Conservation (phyloP, 2,888 invertebrate genomes). For the Torymus aiolomorphi region DNA sequence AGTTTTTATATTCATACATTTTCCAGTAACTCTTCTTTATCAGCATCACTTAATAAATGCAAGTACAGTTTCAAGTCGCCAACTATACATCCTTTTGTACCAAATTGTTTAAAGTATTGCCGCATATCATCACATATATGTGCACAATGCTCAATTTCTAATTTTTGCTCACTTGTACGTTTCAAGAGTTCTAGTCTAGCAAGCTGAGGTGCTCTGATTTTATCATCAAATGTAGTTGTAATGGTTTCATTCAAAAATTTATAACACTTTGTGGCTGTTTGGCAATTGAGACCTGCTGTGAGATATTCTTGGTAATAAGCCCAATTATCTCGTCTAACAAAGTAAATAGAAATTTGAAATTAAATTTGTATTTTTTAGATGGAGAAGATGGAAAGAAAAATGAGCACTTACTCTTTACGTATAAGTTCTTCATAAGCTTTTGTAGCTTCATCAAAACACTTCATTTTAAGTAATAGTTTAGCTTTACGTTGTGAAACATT, state of each 20-base stretch:
- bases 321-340: slow-evolving; percentile 76
- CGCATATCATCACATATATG: slow-evolving; percentile 83
- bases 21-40: slow-evolving; percentile 78
- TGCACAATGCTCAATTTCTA: slow-evolving; percentile 60
- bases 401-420: slow-evolving; percentile 81
- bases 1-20: slow-evolving; percentile 61
- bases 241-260: slow-evolving; percentile 72
- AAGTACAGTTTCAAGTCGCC: slow-evolving; percentile 88
- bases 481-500: slow-evolving; percentile 81
- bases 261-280: slow-evolving; percentile 70
- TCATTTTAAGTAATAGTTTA: slow-evolving; percentile 84
- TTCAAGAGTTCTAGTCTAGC: slow-evolving; percentile 87
- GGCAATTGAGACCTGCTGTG: slow-evolving; percentile 69
- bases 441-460: slow-evolving; percentile 86
- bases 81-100: slow-evolving; percentile 91
- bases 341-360: slow-evolving; percentile 39
- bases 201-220: slow-evolving; percentile 87
- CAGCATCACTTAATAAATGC: slow-evolving; percentile 81
- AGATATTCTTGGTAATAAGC: slow-evolving; percentile 77
- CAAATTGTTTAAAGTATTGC: slow-evolving; percentile 89
- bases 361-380: slow-evolving; percentile 4
- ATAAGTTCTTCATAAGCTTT: slow-evolving; percentile 85
- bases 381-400: not conserved
- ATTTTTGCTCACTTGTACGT: slow-evolving; percentile 76
- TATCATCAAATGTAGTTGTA: slow-evolving; percentile 63